Percentiles rank a stretch among this genome's conserved stretches.
phyloP scores from a whole-genome alignment of 2,888 invertebrate species.

The Agrochola circellaris region DNA sequence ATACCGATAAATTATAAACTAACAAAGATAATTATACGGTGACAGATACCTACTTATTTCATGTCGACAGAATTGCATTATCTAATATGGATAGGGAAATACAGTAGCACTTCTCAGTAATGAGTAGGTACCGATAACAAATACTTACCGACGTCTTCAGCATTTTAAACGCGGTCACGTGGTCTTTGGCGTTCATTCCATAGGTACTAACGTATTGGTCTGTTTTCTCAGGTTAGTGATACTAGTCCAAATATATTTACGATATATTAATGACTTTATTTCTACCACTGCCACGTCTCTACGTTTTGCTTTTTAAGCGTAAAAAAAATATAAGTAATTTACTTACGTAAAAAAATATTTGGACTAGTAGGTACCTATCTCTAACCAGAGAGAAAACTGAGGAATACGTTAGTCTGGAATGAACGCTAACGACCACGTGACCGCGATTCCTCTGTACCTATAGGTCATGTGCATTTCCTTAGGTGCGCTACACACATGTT shows the following conservation, averaged over 20 bases:
- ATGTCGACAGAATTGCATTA: constrained; percentile 5
- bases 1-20: too few species aligned
- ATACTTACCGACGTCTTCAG: not conserved
- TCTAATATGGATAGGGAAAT: not conserved
- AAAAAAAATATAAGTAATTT: too few species aligned
- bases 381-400: not conserved
- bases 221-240: too few species aligned
- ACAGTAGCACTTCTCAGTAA: constrained; percentile 2
- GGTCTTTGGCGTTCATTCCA: not conserved
- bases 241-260: too few species aligned
- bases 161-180: not conserved
- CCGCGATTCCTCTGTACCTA: not conserved
- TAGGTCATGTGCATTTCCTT: not conserved
- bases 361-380: too few species aligned
- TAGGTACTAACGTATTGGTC: too few species aligned
- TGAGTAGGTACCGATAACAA: not conserved
- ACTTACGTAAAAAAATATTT: too few species aligned
- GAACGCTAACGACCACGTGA: not conserved
- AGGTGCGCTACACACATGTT: not conserved
- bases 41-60: not conserved
- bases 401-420: not conserved
- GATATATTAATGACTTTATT: too few species aligned
- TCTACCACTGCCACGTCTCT: too few species aligned
- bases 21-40: too few species aligned
- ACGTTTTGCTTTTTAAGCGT: too few species aligned